Evolutionary conservation across 2,797 vertebrate genomes (phyloP), one percentile per base, ranked within the genome.

Genomic region (Crypturellus tataupa): DNA sequence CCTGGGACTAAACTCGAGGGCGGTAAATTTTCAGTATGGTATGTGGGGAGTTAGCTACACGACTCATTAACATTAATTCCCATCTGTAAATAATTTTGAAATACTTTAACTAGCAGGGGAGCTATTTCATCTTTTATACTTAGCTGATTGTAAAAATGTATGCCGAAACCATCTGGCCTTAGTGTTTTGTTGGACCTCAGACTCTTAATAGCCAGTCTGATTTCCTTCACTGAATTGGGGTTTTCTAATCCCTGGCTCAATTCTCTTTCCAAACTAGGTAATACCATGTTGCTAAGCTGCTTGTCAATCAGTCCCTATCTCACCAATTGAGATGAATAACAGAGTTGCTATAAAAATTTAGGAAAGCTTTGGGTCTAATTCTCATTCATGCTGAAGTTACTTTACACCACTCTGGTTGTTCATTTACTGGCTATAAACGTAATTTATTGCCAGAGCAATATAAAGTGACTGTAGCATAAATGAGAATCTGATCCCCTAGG

Each of bases 151-250:
- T 95, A 96, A 97, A 97, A 85, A 97, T 93, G 77, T 94, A 85
- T 79, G 75, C 93, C 95, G 94, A 96, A 98, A 94, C 97, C 97
- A 98, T 97, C 97, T 98, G 97, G 96, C 95, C 94, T 76, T 71
- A 87, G 79, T 90, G 92, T 94, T 97, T 87, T 86, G 90, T 89
- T 92, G 97, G 95, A 96, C 96, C 96, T 97, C 80, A 94, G 78
- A 87, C 92, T 96, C 77, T 91, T 88, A 97, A 95, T 93, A 96
- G 85, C 77, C 90, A 94, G 94, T 89, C 94, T 96, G 96, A 98
- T 94, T 95, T 96, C 85, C 94, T 91, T 94, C 13, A 20, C 96
- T 90, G 95, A 93, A 72, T 91, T 95, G 96, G 82, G 89, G 85
- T 89, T 98, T 97, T 89, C 85, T 97, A 97, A 97, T 97, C 97